These are phyloP conservation scores for Luperina nickerlii DNA, from an alignment of 2,888 invertebrate species.

Conservation along the genomic window DNA sequence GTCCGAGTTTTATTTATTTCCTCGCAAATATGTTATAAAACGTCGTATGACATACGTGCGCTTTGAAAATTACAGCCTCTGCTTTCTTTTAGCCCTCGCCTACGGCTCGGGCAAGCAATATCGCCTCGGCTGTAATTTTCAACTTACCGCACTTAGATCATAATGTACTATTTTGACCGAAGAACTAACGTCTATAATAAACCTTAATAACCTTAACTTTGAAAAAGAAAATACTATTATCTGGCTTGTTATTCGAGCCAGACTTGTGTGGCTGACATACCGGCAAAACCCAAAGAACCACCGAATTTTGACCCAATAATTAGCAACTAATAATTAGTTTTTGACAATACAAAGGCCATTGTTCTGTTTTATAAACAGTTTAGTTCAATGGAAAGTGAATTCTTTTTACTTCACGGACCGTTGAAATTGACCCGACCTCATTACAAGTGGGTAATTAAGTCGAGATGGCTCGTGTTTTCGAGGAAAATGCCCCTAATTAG, in stretches of 20 bases:
- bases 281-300: neutral
- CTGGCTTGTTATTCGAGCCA: neutral
- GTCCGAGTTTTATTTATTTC: too few relatives aligned
- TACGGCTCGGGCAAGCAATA: too few relatives aligned
- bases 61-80: too few relatives aligned
- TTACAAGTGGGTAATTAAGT: conserved; percentile 26
- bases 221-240: neutral
- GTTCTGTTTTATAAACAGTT: neutral
- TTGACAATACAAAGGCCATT: neutral
- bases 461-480: conserved; percentile 18
- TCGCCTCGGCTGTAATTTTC: too few relatives aligned
- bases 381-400: conserved; percentile 12
- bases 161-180: too few relatives aligned
- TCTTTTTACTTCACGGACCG: conserved; percentile 13
- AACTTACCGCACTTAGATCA: too few relatives aligned
- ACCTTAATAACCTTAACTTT: neutral
- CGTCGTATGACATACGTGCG: too few relatives aligned
- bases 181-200: neutral
- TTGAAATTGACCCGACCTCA: conserved; percentile 14
- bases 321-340: neutral
- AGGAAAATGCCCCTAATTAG: conserved; percentile 30
- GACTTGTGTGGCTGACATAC: neutral
- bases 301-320: neutral
- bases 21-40: too few relatives aligned
- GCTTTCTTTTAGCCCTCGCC: too few relatives aligned